These are phyloP conservation scores for Onthophagus sagittarius DNA, from an alignment of 2,888 invertebrate genomes.

Conservation along the genomic window DNA sequence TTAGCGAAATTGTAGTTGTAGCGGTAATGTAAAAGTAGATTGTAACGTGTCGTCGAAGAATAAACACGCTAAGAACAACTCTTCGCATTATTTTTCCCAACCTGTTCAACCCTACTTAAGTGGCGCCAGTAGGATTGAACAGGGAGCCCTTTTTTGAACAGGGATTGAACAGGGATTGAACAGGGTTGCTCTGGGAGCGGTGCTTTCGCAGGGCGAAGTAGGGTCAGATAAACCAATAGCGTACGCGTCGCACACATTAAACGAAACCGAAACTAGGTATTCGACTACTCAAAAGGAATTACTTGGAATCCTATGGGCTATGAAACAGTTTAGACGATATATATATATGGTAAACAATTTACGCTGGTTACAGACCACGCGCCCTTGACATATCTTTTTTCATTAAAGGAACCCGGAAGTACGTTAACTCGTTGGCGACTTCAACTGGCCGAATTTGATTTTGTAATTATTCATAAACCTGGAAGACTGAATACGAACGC, in stretches of 20 bases:
- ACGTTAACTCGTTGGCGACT: neutral
- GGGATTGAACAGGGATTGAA: too few species aligned
- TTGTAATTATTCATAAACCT: neutral
- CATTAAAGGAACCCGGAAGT: neutral
- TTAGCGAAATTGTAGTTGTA: too few species aligned
- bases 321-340: neutral
- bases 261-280: slow-evolving; percentile 3
- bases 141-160: slow-evolving; percentile 31
- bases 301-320: neutral
- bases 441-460: neutral
- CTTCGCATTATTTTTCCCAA: too few species aligned
- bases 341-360: neutral
- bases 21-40: too few species aligned
- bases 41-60: too few species aligned
- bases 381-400: neutral
- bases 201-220: slow-evolving; percentile 27
- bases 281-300: neutral
- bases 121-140: too few species aligned
- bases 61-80: too few species aligned
- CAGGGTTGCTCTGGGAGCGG: slow-evolving; percentile 29
- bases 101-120: too few species aligned
- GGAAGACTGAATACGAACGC: neutral
- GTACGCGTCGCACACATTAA: slow-evolving; percentile 29
- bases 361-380: neutral
- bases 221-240: slow-evolving; percentile 28